phyloP scores from a whole-genome alignment of 2,888 invertebrate species.

The Macrophya annulata region DNA sequence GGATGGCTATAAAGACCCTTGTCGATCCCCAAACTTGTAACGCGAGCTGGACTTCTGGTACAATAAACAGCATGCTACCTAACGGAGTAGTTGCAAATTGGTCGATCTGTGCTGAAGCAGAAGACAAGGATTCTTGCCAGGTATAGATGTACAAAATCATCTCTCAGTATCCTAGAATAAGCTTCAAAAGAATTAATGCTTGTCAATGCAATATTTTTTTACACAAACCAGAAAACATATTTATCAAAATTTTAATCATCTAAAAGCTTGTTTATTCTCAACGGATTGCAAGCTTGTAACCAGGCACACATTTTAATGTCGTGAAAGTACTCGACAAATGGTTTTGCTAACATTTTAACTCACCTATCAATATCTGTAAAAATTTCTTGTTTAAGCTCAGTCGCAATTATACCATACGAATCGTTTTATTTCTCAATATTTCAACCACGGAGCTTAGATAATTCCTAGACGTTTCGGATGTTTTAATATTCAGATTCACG shows the following conservation, averaged over 20 bases:
- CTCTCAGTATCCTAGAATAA: not conserved
- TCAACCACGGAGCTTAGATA: not conserved
- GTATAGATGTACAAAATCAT: conserved; percentile 71
- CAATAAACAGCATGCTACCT: conserved; percentile 68
- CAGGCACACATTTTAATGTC: not conserved
- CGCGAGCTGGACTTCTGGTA: conserved; percentile 70
- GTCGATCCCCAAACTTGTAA: conserved; percentile 77
- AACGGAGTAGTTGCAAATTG: conserved; percentile 79
- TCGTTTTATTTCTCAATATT: not conserved
- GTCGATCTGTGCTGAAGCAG: conserved; percentile 82
- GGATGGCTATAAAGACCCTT: conserved; percentile 80
- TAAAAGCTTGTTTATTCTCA: conserved; percentile 20
- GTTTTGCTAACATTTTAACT: not conserved
- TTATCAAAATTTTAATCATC: conserved; percentile 12
- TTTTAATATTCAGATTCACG: not conserved
- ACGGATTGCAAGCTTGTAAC: not conserved
- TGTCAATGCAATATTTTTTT: not conserved
- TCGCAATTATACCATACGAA: not conserved
- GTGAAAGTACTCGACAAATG: not conserved
- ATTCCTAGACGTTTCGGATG: not conserved
- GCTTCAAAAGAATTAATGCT: not conserved
- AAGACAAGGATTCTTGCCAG: conserved; percentile 82
- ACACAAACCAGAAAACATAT: not conserved
- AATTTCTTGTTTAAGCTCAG: not conserved
- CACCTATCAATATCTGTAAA: not conserved